These are phyloP conservation scores for Schizopygopsis malacanthus DNA, from an alignment of 2,797 vertebrate species.

Conservation along the genomic window DNA sequence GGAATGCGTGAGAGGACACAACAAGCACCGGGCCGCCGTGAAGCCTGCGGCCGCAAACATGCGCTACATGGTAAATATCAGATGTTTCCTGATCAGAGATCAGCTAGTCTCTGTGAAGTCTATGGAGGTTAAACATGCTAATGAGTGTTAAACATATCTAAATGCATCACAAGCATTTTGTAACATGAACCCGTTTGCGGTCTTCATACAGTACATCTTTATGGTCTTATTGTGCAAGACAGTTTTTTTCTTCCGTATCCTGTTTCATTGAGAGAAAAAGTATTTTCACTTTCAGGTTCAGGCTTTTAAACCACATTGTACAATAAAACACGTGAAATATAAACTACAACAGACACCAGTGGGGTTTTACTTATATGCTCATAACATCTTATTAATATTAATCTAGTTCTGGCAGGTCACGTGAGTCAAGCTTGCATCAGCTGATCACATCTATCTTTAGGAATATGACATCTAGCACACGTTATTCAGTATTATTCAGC, in stretches of 20 bases:
- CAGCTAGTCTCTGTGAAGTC: not conserved
- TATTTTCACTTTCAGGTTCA: not conserved
- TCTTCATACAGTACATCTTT: no score
- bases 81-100: not conserved
- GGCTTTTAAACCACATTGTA: not conserved
- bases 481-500: no score
- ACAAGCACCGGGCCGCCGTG: conserved; percentile 58
- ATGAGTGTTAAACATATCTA: not conserved
- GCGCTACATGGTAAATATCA: conserved; percentile 71
- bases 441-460: no score
- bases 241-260: no score
- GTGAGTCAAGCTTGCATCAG: no score
- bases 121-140: not conserved
- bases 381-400: not conserved
- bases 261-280: not conserved
- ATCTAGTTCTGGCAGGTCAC: no score
- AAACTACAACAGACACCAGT: not conserved
- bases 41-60: conserved; percentile 67
- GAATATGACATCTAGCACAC: no score
- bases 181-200: no score
- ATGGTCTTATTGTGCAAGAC: not conserved
- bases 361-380: not conserved
- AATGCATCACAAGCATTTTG: not conserved
- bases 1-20: conserved; percentile 67
- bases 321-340: not conserved